A percentile compares a stretch with the other conserved stretches of the same genome.
Conservation (phyloP, 2,888 invertebrate genomes). For the Torymus aiolomorphi region DNA sequence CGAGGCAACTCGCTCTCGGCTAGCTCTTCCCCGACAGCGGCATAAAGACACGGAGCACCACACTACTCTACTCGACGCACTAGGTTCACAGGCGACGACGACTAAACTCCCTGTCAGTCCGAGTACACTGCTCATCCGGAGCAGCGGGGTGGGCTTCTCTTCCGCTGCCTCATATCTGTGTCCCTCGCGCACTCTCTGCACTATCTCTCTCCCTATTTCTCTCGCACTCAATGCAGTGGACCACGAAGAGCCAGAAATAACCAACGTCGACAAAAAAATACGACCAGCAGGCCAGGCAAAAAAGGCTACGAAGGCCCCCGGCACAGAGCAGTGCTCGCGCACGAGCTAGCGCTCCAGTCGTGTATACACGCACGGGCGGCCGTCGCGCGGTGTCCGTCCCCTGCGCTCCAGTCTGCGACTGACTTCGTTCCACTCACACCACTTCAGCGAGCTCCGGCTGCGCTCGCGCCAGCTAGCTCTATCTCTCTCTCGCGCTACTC, state of each 20-base stretch:
- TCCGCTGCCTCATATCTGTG: conserved; percentile 58
- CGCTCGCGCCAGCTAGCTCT: conserved; percentile 70
- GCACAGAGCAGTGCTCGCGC: neutral
- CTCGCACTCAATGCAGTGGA: neutral
- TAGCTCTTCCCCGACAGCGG: no score
- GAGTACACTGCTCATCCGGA: neutral
- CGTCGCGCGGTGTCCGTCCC: conserved; percentile 68
- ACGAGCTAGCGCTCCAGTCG: neutral
- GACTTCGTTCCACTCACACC: conserved; percentile 74
- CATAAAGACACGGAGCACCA: neutral
- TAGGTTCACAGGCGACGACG: conserved; percentile 22
- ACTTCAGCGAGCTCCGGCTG: conserved; percentile 69
- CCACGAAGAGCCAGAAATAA: no score
- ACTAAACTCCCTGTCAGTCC: neutral
- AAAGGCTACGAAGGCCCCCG: neutral
- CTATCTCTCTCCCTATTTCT: neutral
- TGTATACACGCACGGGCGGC: conserved; percentile 5
- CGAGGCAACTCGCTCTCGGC: no score
- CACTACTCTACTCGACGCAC: neutral
- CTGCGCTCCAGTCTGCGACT: conserved; percentile 76
- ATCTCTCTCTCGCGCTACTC: conserved; percentile 73
- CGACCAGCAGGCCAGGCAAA: no score
- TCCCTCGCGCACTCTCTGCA: conserved; percentile 13
- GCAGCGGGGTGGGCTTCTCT: conserved; percentile 34
- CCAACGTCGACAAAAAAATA: no score